These are phyloP conservation scores for Cheirogaleus major DNA, from an alignment of 2,797 vertebrate species.

Conservation along the genomic window DNA sequence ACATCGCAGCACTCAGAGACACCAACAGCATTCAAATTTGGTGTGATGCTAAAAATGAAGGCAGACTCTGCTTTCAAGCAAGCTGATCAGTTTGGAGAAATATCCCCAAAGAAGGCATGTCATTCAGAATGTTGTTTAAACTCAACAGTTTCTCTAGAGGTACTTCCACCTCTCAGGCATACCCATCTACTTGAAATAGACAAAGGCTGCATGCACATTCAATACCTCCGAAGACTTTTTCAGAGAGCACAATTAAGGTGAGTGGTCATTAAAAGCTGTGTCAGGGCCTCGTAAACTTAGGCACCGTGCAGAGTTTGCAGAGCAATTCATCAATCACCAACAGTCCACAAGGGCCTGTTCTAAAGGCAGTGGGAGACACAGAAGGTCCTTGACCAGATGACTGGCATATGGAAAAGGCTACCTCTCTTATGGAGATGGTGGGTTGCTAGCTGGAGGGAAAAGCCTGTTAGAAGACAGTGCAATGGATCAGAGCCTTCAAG, in stretches of 20 bases:
- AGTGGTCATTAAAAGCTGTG: conserved; percentile 75
- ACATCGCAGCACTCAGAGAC: conserved; percentile 15
- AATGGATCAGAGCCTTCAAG: not conserved
- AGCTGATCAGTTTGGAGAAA: conserved; percentile 58
- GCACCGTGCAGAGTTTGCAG: conserved; percentile 53
- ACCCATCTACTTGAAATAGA: conserved; percentile 53
- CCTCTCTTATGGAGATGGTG: conserved; percentile 6
- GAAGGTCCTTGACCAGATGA: conserved; percentile 70
- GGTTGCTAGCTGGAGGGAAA: not conserved
- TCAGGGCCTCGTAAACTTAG: conserved; percentile 66
- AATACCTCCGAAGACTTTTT: conserved; percentile 67
- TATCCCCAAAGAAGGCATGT: conserved; percentile 65
- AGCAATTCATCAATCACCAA: conserved; percentile 73
- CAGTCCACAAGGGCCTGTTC: conserved; percentile 49
- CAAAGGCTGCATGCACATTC: conserved; percentile 54
- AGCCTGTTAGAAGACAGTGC: not conserved
- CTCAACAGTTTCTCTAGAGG: conserved; percentile 46
- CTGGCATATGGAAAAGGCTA: conserved; percentile 59
- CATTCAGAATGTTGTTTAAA: conserved; percentile 66
- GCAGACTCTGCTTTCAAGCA: conserved; percentile 46
- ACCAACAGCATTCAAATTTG: conserved; percentile 58
- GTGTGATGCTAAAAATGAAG: conserved; percentile 61
- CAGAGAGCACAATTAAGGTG: conserved; percentile 74
- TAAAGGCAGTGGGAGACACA: conserved; percentile 57
- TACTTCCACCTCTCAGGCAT: conserved; percentile 45